phyloP scores from a whole-genome alignment of 2,113 vertebrate genomes.

The Epinephelus moara region DNA sequence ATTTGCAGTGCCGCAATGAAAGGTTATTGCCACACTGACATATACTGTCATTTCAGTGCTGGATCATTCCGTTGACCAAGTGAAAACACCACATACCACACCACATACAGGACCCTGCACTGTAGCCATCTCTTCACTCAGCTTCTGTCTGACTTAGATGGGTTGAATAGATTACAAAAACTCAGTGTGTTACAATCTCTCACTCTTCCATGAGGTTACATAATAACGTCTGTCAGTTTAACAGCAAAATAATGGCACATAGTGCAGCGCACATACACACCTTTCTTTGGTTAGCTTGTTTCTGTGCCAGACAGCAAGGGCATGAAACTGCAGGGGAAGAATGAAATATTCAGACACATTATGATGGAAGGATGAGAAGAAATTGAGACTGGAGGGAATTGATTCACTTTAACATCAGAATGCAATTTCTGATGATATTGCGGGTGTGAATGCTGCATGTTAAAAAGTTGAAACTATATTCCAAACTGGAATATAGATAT shows the following conservation, averaged over 20 bases:
- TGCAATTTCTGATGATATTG: too few relatives aligned
- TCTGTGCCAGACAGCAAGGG: neutral
- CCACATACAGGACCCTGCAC: conserved; percentile 41
- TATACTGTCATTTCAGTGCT: neutral
- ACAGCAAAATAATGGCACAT: neutral
- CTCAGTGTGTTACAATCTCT: conserved; percentile 44
- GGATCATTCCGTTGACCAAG: neutral
- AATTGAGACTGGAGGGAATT: neutral
- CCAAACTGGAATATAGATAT: too few relatives aligned
- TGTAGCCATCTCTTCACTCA: neutral
- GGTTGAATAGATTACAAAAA: conserved; percentile 8
- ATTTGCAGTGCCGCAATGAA: neutral
- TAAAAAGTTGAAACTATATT: too few relatives aligned
- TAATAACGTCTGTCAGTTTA: conserved; percentile 27
- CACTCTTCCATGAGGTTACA: conserved; percentile 10
- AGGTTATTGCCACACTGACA: neutral
- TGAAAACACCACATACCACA: neutral
- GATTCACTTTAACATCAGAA: neutral
- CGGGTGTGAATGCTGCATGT: too few relatives aligned
- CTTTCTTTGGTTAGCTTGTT: conserved; percentile 1
- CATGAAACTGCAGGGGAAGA: neutral
- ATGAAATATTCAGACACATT: neutral
- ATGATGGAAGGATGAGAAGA: neutral
- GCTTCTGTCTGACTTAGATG: neutral
- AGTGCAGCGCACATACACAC: neutral